A percentile compares a stretch with the other conserved stretches of the same genome.
These are phyloP conservation scores for Gambelia wislizenii DNA, from an alignment of 2,797 vertebrate genomes.

Conservation along the genomic window DNA sequence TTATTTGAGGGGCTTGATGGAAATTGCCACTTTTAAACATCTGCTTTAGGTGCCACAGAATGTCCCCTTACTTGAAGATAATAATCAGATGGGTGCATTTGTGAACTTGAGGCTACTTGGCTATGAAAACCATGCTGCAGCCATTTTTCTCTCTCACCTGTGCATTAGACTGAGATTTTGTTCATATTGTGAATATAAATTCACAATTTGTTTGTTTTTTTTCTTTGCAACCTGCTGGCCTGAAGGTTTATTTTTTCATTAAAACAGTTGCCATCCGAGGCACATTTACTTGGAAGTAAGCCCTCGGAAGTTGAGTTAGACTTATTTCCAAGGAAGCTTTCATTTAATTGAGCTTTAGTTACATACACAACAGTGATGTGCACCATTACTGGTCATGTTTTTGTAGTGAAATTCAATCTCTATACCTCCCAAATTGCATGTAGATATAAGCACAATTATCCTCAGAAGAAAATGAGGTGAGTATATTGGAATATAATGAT, in stretches of 20 bases:
- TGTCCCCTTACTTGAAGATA: not conserved
- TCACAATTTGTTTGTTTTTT: not conserved
- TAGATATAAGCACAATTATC: not conserved
- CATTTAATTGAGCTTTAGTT: not conserved
- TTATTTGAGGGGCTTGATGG: conserved; percentile 78
- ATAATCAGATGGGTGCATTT: not conserved
- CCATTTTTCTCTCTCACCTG: conserved; percentile 22
- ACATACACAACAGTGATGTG: not conserved
- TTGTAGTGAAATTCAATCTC: not conserved
- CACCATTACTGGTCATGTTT: not conserved
- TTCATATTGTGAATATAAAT: not conserved
- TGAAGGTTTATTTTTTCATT: not conserved
- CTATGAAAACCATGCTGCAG: not conserved
- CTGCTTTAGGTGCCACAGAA: conserved; percentile 3
- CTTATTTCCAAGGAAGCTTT: not conserved
- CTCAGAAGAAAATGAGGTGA: not conserved
- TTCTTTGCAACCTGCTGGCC: not conserved
- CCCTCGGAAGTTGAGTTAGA: not conserved
- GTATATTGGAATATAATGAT: not conserved
- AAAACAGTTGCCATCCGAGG: not conserved
- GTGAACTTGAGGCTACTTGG: not conserved
- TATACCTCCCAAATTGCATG: not conserved
- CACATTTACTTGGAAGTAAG: not conserved
- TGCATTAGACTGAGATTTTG: not conserved
- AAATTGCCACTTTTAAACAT: conserved; percentile 74